A percentile compares a stretch with the other conserved stretches of the same genome.
phyloP scores from a whole-genome alignment of 1,140 invertebrate species.

The Drosophila sechellia region DNA sequence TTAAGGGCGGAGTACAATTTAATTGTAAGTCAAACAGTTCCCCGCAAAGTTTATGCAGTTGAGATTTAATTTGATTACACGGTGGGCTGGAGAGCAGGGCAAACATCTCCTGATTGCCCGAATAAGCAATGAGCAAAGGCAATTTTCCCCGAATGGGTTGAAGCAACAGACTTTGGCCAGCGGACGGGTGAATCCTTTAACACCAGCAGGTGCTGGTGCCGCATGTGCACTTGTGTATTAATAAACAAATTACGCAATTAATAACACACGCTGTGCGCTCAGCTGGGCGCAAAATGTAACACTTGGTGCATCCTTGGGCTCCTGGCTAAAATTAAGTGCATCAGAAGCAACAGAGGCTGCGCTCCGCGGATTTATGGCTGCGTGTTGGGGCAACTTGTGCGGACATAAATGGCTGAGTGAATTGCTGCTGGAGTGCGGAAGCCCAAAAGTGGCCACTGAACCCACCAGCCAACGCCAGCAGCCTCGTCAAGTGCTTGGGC shows the following conservation, averaged over 20 bases:
- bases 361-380: constrained; percentile 40
- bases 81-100: constrained; percentile 20
- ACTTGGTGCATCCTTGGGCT: constrained; percentile 41
- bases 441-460: constrained; percentile 53
- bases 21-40: constrained; percentile 73
- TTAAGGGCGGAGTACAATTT: constrained; percentile 32
- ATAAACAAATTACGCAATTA: constrained; percentile 80
- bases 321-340: constrained; percentile 22
- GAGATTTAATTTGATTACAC: constrained; percentile 64
- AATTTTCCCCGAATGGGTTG: not conserved
- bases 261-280: constrained; percentile 75
- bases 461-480: constrained; percentile 7
- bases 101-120: constrained; percentile 49
- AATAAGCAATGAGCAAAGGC: constrained; percentile 35
- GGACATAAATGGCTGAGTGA: constrained; percentile 62
- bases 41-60: constrained; percentile 40
- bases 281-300: constrained; percentile 71
- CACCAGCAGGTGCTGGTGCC: constrained; percentile 8
- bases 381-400: constrained; percentile 54
- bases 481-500: constrained; percentile 55
- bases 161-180: constrained; percentile 5
- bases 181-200: not conserved
- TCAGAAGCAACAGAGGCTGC: constrained; percentile 11
- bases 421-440: constrained; percentile 36
- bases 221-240: constrained; percentile 60